Evolutionary conservation across 2,113 vertebrate genomes (phyloP).

Genomic region (Eidolon helvum): DNA sequence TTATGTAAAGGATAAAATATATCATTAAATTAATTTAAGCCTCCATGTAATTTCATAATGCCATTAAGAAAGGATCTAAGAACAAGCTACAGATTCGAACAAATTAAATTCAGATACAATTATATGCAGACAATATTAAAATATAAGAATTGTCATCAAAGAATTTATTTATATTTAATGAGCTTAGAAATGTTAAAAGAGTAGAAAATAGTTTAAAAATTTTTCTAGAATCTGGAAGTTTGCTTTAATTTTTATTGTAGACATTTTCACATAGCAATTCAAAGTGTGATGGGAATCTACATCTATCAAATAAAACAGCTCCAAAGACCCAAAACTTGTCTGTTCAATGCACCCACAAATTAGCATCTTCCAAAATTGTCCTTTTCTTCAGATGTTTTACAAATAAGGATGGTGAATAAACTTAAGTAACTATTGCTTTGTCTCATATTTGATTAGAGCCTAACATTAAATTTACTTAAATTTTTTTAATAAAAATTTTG

Average conservation of each 20-base stretch:
- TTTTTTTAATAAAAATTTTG: not conserved
- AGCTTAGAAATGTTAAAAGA: not conserved
- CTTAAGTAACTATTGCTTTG: not conserved
- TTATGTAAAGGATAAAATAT: not conserved
- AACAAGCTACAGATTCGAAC: not conserved
- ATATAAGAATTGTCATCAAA: not conserved
- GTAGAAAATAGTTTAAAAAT: not conserved
- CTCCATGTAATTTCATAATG: not conserved
- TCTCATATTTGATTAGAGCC: not conserved
- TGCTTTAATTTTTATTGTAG: not conserved
- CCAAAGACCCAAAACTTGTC: not conserved
- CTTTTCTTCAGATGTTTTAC: not conserved
- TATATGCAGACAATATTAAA: not conserved
- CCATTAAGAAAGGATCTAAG: not conserved
- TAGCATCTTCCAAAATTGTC: not conserved
- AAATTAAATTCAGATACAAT: not conserved
- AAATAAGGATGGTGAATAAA: not conserved
- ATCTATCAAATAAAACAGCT: not conserved
- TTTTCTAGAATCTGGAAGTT: not conserved
- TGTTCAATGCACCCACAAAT: not conserved
- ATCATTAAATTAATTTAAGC: not conserved
- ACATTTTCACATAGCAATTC: not conserved
- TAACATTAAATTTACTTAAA: not conserved
- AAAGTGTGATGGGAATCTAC: not conserved
- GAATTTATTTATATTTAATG: not conserved